Evolutionary conservation across 1,140 invertebrate genomes (phyloP).

Genomic region (Diuraphis noxia): DNA sequence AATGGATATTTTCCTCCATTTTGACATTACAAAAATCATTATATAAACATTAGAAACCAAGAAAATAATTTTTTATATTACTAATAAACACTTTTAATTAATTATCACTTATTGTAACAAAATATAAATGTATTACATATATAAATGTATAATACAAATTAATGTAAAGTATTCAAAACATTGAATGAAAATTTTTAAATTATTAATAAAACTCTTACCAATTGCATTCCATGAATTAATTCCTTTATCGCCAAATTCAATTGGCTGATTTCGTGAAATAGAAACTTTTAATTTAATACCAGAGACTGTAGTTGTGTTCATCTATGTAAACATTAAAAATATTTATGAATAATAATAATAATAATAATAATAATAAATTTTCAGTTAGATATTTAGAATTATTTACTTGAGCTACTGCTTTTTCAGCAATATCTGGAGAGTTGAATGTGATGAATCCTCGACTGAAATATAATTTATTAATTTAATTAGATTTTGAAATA

Average conservation of each 20-base stretch:
- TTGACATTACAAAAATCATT: not conserved
- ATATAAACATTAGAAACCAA: not conserved
- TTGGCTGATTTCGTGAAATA: slow-evolving; percentile 78
- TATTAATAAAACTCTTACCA: not conserved
- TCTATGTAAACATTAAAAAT: slow-evolving; percentile 60
- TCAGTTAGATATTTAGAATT: slow-evolving; percentile 8
- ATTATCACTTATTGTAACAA: not conserved
- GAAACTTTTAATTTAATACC: slow-evolving; percentile 81
- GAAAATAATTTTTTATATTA: not conserved
- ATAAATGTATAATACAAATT: not conserved
- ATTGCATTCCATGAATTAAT: slow-evolving; percentile 37
- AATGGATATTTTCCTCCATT: not conserved
- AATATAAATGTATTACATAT: not conserved
- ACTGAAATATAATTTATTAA: slow-evolving; percentile 62
- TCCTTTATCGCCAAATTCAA: slow-evolving; percentile 62
- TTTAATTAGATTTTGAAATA: not conserved
- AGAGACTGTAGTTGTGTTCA: slow-evolving; percentile 79
- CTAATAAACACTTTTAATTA: not conserved
- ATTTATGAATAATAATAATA: not conserved
- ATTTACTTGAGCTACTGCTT: slow-evolving; percentile 78
- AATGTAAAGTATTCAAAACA: not conserved
- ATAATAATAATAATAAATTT: not conserved
- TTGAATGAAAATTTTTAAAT: not conserved
- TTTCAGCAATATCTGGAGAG: slow-evolving; percentile 80
- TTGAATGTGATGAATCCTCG: slow-evolving; percentile 94